Percentiles rank a stretch among this genome's conserved stretches.
Conservation (phyloP, 2,113 vertebrate species). For the Bufo gargarizans region DNA sequence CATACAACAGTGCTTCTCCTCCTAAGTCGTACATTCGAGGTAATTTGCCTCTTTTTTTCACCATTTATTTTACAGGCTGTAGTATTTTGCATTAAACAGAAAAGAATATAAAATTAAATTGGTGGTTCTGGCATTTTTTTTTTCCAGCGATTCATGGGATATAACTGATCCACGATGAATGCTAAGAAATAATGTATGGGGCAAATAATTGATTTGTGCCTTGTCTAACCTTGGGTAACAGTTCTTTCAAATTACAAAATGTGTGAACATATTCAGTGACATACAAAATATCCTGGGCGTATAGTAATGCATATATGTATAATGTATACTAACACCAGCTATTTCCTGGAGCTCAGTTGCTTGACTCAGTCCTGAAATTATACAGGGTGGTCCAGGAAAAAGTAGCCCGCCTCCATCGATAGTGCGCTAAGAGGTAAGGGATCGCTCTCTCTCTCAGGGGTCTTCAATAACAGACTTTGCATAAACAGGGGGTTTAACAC, state of each 20-base stretch:
- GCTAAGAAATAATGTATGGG: neutral
- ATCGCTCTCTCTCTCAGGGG: no score
- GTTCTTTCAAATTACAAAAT: no score
- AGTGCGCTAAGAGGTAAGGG: no score
- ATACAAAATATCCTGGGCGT: neutral
- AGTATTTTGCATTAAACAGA: neutral
- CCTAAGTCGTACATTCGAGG: conserved; percentile 91
- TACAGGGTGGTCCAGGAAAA: no score
- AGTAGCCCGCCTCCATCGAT: no score
- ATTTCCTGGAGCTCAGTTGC: no score
- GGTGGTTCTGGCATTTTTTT: neutral
- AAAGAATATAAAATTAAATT: neutral
- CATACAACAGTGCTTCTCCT: conserved; percentile 92
- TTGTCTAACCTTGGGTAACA: neutral
- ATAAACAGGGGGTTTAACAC: no score
- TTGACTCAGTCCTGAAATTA: no score
- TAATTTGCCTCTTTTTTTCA: conserved; percentile 67
- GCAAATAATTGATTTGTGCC: neutral
- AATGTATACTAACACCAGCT: neutral
- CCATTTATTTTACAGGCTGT: neutral
- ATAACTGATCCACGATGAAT: neutral
- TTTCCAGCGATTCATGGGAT: neutral
- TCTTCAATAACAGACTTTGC: no score
- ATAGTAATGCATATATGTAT: neutral
- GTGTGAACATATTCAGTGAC: no score